A percentile compares a stretch with the other conserved stretches of the same genome.
Evolutionary conservation across 2,888 invertebrate species (phyloP).

Genomic region (Endotricha flammealis): DNA sequence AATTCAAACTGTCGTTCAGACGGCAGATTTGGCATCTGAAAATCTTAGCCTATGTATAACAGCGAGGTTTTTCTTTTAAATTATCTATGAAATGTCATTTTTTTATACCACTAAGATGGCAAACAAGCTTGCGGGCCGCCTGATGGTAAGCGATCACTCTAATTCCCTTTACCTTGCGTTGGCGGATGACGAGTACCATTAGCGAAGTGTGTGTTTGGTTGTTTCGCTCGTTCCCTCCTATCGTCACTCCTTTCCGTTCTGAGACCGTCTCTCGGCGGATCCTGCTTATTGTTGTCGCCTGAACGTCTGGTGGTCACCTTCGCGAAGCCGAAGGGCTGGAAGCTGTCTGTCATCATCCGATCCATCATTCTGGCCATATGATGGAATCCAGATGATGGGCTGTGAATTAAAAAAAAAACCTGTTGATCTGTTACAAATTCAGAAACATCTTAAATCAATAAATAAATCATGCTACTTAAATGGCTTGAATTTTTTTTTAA

Average conservation of each 20-base stretch:
- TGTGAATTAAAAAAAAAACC: slow-evolving; percentile 28
- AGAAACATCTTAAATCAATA: no score
- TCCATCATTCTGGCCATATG: slow-evolving; percentile 88
- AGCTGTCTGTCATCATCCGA: slow-evolving; percentile 81
- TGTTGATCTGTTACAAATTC: no score
- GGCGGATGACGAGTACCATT: slow-evolving; percentile 65
- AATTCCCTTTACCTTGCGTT: slow-evolving; percentile 67
- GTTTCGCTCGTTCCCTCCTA: slow-evolving; percentile 40
- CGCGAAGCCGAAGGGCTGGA: slow-evolving; percentile 82
- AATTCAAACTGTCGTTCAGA: no score
- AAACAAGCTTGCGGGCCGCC: no score
- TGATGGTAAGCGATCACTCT: no score
- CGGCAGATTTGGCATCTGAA: no score
- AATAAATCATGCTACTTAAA: no score
- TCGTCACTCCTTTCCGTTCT: slow-evolving; percentile 44
- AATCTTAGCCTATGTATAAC: no score
- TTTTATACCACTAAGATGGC: no score
- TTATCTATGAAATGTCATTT: no score
- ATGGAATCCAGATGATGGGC: slow-evolving; percentile 79
- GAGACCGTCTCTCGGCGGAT: slow-evolving; percentile 51
- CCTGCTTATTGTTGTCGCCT: slow-evolving; percentile 35
- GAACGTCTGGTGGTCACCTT: slow-evolving; percentile 78
- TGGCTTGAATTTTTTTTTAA: no score
- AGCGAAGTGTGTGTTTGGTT: slow-evolving; percentile 42
- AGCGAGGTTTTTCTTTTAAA: no score